Percentiles rank a stretch among this genome's conserved stretches.
These are phyloP conservation scores for Marmota flaviventris DNA, from an alignment of 2,113 vertebrate genomes.

Conservation along the genomic window DNA sequence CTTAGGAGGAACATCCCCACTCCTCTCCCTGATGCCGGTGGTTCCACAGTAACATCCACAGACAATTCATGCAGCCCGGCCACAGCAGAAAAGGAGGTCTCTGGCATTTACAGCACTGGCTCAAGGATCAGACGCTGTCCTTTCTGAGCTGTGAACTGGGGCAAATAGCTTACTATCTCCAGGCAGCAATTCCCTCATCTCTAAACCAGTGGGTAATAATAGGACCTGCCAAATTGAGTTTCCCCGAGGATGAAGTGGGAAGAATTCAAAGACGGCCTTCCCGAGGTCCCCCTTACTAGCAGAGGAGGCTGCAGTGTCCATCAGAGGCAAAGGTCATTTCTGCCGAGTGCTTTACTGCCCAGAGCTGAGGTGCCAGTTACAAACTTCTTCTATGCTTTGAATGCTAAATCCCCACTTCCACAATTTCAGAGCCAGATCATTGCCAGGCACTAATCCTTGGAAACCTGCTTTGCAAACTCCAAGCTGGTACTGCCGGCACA, in stretches of 20 bases:
- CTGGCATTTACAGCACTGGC: background rate
- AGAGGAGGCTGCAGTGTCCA: background rate
- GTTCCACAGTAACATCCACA: background rate
- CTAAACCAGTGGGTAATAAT: conserved; percentile 13
- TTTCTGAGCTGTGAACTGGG: conserved; percentile 19
- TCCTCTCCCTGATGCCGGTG: background rate
- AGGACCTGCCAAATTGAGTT: background rate
- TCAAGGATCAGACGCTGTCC: background rate
- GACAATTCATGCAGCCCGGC: background rate
- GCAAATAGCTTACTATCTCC: conserved; percentile 41
- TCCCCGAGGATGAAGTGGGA: conserved; percentile 6
- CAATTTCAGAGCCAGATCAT: conserved; percentile 74
- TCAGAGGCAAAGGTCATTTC: background rate
- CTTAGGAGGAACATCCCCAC: background rate
- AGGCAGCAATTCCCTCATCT: background rate
- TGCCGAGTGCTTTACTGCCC: background rate
- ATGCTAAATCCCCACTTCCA: conserved; percentile 72
- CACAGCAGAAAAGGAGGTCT: background rate
- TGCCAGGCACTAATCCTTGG: conserved; percentile 80
- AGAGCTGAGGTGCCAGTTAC: background rate
- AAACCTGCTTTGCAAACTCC: conserved; percentile 79
- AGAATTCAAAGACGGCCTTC: background rate
- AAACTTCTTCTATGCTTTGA: background rate
- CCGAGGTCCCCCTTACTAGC: background rate
- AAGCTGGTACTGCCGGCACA: conserved; percentile 55